Base-by-base conservation (phyloP, 2,888 invertebrate species). In the Aromia moschata region DNA sequence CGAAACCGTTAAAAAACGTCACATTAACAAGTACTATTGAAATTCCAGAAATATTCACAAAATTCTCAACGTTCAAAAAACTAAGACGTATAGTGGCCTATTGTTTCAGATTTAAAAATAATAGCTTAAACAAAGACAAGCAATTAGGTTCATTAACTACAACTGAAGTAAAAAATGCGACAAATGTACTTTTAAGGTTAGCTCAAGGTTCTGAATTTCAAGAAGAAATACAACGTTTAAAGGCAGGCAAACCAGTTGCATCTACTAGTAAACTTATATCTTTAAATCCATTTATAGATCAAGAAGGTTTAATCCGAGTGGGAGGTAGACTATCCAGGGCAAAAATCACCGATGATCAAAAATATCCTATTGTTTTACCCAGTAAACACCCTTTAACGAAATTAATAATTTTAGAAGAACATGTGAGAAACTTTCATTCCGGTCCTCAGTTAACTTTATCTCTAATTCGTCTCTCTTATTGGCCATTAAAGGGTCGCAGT, bases 271-370 rank as follows among this genome's bases (percentile, higher is more conserved):
- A 51, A 44, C 16, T 57, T 38, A 12, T n/a, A 16, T 9, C 33
- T 14, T 30, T 65, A 9, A 46, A 56, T 14, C 67, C 60, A 14
- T 53, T 64, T 38, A 33, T 66, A 14, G 62, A 58, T 17, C 18
- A 52, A 18, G 17, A 58, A 12, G 53, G 52, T 3, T 9, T 66
- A n/a, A 53, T 61, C 2, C 53, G 58, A 16, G 64, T 65, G 11
- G 67, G 65, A 2, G 67, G 63, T 14, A 33, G 68, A 11, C 31
- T 67, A n/a, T n/a, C n/a, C n/a, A n/a, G n/a, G 43, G 16, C 15
- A 38, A 49, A 67, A 30, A 33, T 33, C 62, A 1, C 7, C 9
- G 55, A 46, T 31, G 25, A 46, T 25, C n/a, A 11, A 30, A 62
- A 60, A 15, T 54, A 64, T 56, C 60, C 62, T 9, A 61, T 62